Evolutionary conservation across 23 tunicate species (phyloP), one percentile per base, ranked within the genome.

Genomic region (Diplosoma virens): DNA sequence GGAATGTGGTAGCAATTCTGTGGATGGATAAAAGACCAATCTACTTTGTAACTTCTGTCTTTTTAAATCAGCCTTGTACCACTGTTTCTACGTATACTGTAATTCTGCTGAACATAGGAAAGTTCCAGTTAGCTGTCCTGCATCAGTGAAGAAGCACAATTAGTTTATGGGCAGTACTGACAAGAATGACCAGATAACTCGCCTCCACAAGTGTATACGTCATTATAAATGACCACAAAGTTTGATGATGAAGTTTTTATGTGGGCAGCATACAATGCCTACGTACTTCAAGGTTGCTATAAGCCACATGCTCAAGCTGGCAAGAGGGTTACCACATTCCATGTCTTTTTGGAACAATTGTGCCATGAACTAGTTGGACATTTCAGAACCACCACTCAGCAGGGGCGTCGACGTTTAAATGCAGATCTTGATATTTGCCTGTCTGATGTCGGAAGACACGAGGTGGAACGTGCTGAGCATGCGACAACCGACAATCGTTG

Each of bases 351-450:
- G 69, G 35, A 61, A 29, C 34, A 61, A 61, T 35, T 61, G 35
- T 61, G 69, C 21, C 34, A 61, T 61, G 69, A 29, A 61, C 69
- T 61, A 22, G 69, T 61, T 61, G 69, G 69, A 61, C 35, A 61
- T 61, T 61, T 26, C 69, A 61, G 35, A 61, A 61, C 69, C 69
- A 61, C n/a, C 69, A 61, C 69, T 61, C 35, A 61, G 69, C 69
- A 61, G 69, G 69, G 69, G 34, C 35, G 35, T 61, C 35, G 69
- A 61, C 69, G 69, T 61, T 61, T 11, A 9, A 22, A 61, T 61
- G 69, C 69, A 61, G 69, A 61, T 29, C 35, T 35, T 61, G 35
- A 61, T 61, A 29, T 61, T 61, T 35, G 35, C 69, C 21, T 61
- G 69, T 29, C 34, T 61, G 69, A 61, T 61, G 69, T 61, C 4